A percentile compares a stretch with the other conserved stretches of the same genome.
These are phyloP conservation scores for Leucoptera coffeella DNA, from an alignment of 2,888 invertebrate species.

Conservation along the genomic window DNA sequence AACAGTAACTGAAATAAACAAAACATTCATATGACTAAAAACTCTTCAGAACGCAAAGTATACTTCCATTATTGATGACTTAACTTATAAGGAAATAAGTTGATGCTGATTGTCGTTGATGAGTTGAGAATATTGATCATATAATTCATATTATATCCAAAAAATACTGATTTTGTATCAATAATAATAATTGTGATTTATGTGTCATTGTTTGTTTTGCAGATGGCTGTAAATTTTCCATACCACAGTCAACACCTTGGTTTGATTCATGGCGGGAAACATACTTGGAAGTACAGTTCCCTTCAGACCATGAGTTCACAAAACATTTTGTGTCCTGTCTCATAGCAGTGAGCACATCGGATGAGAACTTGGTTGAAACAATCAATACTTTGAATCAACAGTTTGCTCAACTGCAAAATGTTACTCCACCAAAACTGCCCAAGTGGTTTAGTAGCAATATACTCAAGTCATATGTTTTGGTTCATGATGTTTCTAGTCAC, in stretches of 20 bases:
- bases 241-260: conserved; percentile 83
- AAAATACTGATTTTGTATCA: neutral
- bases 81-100: too few species aligned
- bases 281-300: conserved; percentile 81
- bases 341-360: conserved; percentile 65
- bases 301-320: conserved; percentile 94
- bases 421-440: conserved; percentile 70
- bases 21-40: neutral
- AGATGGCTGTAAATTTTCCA: conserved; percentile 56
- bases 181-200: too few species aligned
- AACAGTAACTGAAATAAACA: too few species aligned
- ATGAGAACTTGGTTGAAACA: conserved; percentile 74
- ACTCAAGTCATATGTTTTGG: conserved; percentile 80
- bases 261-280: conserved; percentile 93
- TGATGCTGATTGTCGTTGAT: too few species aligned
- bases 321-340: conserved; percentile 82
- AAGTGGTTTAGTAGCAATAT: conserved; percentile 78
- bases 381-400: conserved; percentile 76
- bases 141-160: neutral
- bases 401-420: conserved; percentile 71
- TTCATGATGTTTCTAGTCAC: conserved; percentile 75
- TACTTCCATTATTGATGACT: too few species aligned
- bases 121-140: too few species aligned
- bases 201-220: conserved; percentile 10
- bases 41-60: too few species aligned